phyloP scores from a whole-genome alignment of 2,113 vertebrate genomes.

The Rhinoderma darwinii region DNA sequence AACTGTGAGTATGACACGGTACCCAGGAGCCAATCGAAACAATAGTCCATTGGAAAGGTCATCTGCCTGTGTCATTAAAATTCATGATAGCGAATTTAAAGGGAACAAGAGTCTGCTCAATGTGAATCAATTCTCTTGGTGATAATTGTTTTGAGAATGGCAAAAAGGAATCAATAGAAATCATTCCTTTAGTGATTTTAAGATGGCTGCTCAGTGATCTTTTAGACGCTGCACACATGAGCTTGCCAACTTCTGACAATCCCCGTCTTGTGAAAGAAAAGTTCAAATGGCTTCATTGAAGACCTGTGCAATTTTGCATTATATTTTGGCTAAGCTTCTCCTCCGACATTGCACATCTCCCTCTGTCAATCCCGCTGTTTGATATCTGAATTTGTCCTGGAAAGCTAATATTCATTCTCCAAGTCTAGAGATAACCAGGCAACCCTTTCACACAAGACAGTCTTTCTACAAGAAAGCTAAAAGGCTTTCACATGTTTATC shows the following conservation, averaged over 20 bases:
- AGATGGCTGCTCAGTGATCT: slow-evolving; percentile 49
- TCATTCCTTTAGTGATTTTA: slow-evolving; percentile 28
- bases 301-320: slow-evolving; percentile 37
- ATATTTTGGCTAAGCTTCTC: not conserved
- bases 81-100: slow-evolving; percentile 63
- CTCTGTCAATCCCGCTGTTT: slow-evolving; percentile 2
- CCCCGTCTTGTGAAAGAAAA: slow-evolving; percentile 12
- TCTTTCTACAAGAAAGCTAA: not conserved
- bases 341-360: slow-evolving; percentile 4
- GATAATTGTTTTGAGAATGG: slow-evolving; percentile 48
- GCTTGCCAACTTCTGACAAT: not conserved
- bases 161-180: slow-evolving; percentile 53
- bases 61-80: slow-evolving; percentile 66
- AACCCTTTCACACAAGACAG: not conserved
- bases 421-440: not conserved
- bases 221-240: not conserved
- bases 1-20: slow-evolving; percentile 69
- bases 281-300: not conserved
- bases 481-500: slow-evolving; percentile 22
- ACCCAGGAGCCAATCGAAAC: slow-evolving; percentile 70
- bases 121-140: slow-evolving; percentile 60
- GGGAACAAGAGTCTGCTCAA: slow-evolving; percentile 61
- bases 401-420: not conserved
- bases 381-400: slow-evolving; percentile 37
- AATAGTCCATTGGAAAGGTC: slow-evolving; percentile 74